Percentiles rank a stretch among this genome's conserved stretches.
Evolutionary conservation across 1,140 invertebrate genomes (phyloP).

Genomic region (Drosophila burlai): DNA sequence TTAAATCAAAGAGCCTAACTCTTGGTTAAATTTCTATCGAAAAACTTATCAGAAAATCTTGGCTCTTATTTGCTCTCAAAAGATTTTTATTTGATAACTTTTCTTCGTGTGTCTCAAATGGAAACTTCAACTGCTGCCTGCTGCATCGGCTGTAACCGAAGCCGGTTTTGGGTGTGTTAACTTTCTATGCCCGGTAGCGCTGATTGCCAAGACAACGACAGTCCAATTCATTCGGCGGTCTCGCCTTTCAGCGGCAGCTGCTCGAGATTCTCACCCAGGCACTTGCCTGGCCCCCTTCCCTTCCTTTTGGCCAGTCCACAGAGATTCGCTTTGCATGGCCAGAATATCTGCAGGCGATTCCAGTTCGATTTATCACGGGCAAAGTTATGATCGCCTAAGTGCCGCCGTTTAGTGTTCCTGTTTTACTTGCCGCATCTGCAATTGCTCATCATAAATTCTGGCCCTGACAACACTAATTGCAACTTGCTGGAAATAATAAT

Average conservation of each 20-base stretch:
- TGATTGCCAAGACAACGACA: slow-evolving; percentile 70
- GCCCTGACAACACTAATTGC: slow-evolving; percentile 73
- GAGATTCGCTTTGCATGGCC: slow-evolving; percentile 53
- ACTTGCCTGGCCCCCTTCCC: background rate
- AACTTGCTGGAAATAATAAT: slow-evolving; percentile 24
- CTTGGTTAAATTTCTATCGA: too few species aligned
- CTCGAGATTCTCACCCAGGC: slow-evolving; percentile 27
- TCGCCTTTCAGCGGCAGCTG: slow-evolving; percentile 55
- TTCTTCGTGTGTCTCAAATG: slow-evolving; percentile 13
- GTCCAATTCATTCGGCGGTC: slow-evolving; percentile 73
- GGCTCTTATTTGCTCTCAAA: background rate
- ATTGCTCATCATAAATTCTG: slow-evolving; percentile 66
- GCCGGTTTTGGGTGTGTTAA: slow-evolving; percentile 73
- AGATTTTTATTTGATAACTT: background rate
- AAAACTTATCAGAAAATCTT: background rate
- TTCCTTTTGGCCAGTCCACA: slow-evolving; percentile 13
- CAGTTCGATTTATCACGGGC: slow-evolving; percentile 74
- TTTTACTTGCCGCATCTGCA: slow-evolving; percentile 34
- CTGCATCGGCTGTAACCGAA: slow-evolving; percentile 70
- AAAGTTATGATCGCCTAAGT: slow-evolving; percentile 79
- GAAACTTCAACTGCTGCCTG: slow-evolving; percentile 49
- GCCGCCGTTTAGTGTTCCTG: slow-evolving; percentile 67
- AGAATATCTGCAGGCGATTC: slow-evolving; percentile 57
- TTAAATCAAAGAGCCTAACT: background rate
- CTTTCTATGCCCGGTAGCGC: slow-evolving; percentile 78